Conservation (phyloP, 2,797 vertebrate genomes). For the Catharus ustulatus region DNA sequence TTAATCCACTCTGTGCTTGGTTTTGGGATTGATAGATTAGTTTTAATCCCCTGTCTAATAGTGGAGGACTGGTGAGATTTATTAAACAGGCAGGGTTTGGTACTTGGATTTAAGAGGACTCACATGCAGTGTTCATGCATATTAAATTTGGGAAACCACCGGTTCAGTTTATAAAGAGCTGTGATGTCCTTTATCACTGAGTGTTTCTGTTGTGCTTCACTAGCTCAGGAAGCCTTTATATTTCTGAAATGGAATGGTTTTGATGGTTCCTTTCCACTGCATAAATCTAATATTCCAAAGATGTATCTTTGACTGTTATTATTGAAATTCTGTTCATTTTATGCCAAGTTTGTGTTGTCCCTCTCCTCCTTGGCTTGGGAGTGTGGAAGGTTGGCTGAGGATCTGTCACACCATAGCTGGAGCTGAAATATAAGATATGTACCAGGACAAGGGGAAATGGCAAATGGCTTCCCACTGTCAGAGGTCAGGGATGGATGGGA, state of each 20-base stretch:
- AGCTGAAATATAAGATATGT: background rate
- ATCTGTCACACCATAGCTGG: background rate
- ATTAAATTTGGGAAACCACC: constrained; percentile 76
- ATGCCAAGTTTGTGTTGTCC: background rate
- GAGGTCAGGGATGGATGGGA: background rate
- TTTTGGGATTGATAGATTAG: constrained; percentile 85
- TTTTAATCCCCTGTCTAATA: constrained; percentile 85
- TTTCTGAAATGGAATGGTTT: constrained; percentile 66
- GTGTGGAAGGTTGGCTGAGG: background rate
- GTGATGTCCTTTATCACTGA: constrained; percentile 71
- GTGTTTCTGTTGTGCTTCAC: constrained; percentile 69
- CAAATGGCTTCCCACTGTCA: background rate
- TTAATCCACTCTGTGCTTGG: constrained; percentile 83
- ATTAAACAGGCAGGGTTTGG: constrained; percentile 81
- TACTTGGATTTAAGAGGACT: constrained; percentile 81
- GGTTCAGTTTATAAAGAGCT: constrained; percentile 73
- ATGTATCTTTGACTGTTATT: background rate
- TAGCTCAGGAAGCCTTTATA: constrained; percentile 62
- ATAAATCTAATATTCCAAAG: constrained; percentile 49
- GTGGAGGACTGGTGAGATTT: constrained; percentile 82
- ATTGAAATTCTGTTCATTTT: constrained; percentile 28
- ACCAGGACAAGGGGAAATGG: background rate
- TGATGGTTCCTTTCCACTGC: constrained; percentile 58
- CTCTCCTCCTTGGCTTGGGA: background rate
- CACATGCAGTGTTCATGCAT: constrained; percentile 76